Evolutionary conservation across 2,797 vertebrate species (phyloP), one percentile per base, ranked within the genome.

Genomic region (Pangasius mekongensis): DNA sequence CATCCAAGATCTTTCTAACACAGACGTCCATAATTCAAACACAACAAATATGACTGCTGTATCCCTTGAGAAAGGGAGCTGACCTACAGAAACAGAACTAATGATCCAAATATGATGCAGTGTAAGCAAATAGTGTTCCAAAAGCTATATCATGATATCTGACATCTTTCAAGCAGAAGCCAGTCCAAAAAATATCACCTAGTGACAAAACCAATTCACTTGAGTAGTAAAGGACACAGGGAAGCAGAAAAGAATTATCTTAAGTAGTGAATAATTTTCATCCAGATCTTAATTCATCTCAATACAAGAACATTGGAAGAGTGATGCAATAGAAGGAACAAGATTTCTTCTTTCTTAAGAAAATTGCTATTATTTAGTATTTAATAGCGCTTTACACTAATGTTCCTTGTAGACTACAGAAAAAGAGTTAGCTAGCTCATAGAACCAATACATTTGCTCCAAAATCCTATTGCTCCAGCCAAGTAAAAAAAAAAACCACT

Each of bases 1-100:
- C 47, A 84, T 52, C 43, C 88, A 90, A 89, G 85, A 84, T 87
- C 77, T 87, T 82, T 86, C 87, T 87, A 81, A 87, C 83, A 87
- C 69, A 60, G 33, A 62, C 2, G 2, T 90, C 82, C 84, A 80
- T 89, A 80, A 90, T 91, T 91, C 86, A 89, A 13, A 78, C 87
- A 81, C 18, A 88, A 87, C 69, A 73, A 84, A 90, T 83, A 89
- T 78, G 56, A 90, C 71, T 83, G 66, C 89, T 84, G 86, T 85
- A 80, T 71, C 67, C 52, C 67, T 76, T 78, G 60, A 66, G 83
- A 83, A 88, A 84, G 62, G 27, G 62, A 74, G 77, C 77, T 80
- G 88, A 58, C 33, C 33, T 62, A 77, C 69, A 74, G 73, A 81
- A 56, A 16, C n/a, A 27, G 47, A 30, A 43, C 73, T 67, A 18